A percentile compares a stretch with the other conserved stretches of the same genome.
These are phyloP conservation scores for Gnatocerus cornutus DNA, from an alignment of 2,888 invertebrate species.

Conservation along the genomic window DNA sequence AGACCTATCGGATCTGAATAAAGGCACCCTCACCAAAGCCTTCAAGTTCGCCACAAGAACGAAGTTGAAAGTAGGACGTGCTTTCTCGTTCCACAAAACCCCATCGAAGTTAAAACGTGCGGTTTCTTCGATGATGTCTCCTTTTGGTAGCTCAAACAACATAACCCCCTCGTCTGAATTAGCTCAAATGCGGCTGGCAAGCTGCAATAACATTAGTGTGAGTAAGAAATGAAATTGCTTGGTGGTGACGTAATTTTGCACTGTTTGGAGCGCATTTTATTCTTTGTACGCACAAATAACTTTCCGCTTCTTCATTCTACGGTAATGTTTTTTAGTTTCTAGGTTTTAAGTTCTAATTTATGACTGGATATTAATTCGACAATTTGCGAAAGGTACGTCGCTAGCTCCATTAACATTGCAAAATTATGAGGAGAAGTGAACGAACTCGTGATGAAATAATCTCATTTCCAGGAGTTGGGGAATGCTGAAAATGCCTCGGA, in stretches of 20 bases:
- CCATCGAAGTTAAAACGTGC: slow-evolving; percentile 95
- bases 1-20: slow-evolving; percentile 89
- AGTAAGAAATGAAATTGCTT: slow-evolving; percentile 67
- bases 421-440: slow-evolving; percentile 13
- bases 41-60: slow-evolving; percentile 91
- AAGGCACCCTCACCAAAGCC: slow-evolving; percentile 92
- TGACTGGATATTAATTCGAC: slow-evolving; percentile 25
- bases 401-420: slow-evolving; percentile 29
- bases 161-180: slow-evolving; percentile 88
- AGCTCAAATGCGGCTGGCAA: slow-evolving; percentile 89
- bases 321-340: slow-evolving; percentile 25
- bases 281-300: not conserved
- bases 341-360: slow-evolving; percentile 41
- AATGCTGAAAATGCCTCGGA: slow-evolving; percentile 73
- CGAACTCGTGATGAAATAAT: not conserved
- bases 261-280: slow-evolving; percentile 8
- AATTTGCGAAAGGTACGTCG: slow-evolving; percentile 6
- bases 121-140: slow-evolving; percentile 95
- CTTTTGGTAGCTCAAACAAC: slow-evolving; percentile 88
- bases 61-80: slow-evolving; percentile 91
- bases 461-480: slow-evolving; percentile 79
- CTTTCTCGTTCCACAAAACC: slow-evolving; percentile 96
- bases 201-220: slow-evolving; percentile 90
- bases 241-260: slow-evolving; percentile 21
- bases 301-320: not conserved